phyloP scores from a whole-genome alignment of 2,888 invertebrate genomes.

The Stratiomys singularior region DNA sequence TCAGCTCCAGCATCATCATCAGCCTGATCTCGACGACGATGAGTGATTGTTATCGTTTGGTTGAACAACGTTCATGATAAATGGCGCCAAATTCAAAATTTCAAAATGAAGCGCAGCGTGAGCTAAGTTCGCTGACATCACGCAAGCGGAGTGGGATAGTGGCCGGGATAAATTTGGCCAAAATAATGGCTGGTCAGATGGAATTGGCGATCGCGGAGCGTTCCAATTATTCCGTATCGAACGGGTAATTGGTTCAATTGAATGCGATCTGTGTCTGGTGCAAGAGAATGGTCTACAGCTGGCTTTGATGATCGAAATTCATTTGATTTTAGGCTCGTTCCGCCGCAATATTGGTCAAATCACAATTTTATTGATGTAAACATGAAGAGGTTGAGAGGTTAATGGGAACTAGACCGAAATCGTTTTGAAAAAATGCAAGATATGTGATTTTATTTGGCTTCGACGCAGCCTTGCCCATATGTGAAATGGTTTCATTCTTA shows the following conservation, averaged over 20 bases:
- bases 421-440: too few species aligned
- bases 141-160: background rate
- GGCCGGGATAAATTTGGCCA: background rate
- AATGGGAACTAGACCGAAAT: too few species aligned
- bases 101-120: background rate
- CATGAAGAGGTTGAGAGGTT: too few species aligned
- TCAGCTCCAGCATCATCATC: too few species aligned
- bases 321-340: too few species aligned
- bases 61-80: background rate
- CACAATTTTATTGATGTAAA: too few species aligned
- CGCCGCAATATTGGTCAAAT: too few species aligned
- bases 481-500: too few species aligned
- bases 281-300: constrained; percentile 9
- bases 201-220: constrained; percentile 8
- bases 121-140: background rate
- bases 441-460: too few species aligned
- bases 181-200: background rate
- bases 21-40: background rate
- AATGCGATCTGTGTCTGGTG: background rate
- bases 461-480: too few species aligned
- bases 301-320: background rate
- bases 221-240: constrained; percentile 26
- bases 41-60: background rate
- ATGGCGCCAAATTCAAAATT: constrained; percentile 13
- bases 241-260: constrained; percentile 8